Evolutionary conservation across 53 echinoderm and acorn worm genomes (phyloP).

Genomic region (Henricia sp.): DNA sequence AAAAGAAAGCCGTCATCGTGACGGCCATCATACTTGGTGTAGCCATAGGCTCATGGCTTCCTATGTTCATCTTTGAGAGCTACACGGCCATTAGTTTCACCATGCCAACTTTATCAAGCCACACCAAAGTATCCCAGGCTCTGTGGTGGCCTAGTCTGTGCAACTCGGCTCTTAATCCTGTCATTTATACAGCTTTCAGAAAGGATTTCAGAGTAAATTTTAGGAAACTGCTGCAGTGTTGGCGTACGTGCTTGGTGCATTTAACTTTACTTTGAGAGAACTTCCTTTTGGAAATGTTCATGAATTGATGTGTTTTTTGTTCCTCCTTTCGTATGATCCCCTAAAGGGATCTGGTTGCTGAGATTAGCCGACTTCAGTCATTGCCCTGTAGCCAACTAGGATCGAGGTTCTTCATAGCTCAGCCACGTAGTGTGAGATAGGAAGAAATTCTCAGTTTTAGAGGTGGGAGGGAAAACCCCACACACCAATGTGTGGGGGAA

Average conservation of each 20-base stretch:
- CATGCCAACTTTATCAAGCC: background rate
- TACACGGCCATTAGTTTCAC: background rate
- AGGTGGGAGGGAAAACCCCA: too few species aligned
- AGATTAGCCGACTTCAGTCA: too few species aligned
- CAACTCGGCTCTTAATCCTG: background rate
- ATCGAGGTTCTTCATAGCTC: too few species aligned
- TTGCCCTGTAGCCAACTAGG: too few species aligned
- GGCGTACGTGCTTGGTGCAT: background rate
- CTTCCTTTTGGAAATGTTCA: too few species aligned
- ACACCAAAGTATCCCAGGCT: background rate
- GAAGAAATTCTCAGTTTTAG: too few species aligned
- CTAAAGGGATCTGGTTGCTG: too few species aligned
- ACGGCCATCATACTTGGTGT: background rate
- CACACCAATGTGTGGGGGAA: too few species aligned
- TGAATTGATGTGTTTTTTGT: too few species aligned
- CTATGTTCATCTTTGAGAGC: background rate
- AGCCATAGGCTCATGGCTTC: background rate
- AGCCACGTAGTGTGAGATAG: too few species aligned
- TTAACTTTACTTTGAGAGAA: too few species aligned
- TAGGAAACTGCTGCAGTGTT: background rate
- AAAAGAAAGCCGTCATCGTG: constrained; percentile 18
- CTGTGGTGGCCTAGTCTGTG: constrained; percentile 23
- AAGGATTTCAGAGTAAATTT: constrained; percentile 4
- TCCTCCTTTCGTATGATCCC: too few species aligned
- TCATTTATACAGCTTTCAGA: constrained; percentile 13